A percentile compares a stretch with the other conserved stretches of the same genome.
Evolutionary conservation across 2,888 invertebrate species (phyloP).

Genomic region (Bembecia ichneumoniformis): DNA sequence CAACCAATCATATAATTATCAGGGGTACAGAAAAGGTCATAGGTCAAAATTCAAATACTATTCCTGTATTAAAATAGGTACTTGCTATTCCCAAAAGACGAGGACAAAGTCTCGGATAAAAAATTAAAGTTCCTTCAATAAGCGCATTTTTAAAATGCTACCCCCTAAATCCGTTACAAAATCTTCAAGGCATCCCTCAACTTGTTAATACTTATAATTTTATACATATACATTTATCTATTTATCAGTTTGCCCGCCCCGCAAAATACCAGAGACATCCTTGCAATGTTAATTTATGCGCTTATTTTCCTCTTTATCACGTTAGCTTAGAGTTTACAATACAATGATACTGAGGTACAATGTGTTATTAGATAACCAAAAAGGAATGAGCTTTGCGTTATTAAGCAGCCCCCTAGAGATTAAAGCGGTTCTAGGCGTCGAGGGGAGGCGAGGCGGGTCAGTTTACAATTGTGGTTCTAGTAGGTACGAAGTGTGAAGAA

Average conservation of each 20-base stretch:
- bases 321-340: constrained; percentile 18
- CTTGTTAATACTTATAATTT: constrained; percentile 12
- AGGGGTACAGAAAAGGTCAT: too few species aligned
- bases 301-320: constrained; percentile 10
- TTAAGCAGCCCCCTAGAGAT: constrained; percentile 1
- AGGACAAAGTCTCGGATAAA: too few species aligned
- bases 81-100: too few species aligned
- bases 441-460: constrained; percentile 31
- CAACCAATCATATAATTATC: too few species aligned
- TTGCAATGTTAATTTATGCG: constrained; percentile 12
- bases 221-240: constrained; percentile 38
- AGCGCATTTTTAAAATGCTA: too few species aligned
- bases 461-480: constrained; percentile 41
- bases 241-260: constrained; percentile 51
- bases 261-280: constrained; percentile 38
- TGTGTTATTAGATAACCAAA: constrained; percentile 27
- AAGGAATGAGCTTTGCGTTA: constrained; percentile 23
- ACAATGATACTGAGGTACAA: constrained; percentile 9
- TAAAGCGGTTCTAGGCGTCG: background rate
- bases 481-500: constrained; percentile 67
- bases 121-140: too few species aligned
- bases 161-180: too few species aligned
- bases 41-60: too few species aligned
- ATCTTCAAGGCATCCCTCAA: background rate
- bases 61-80: too few species aligned